Percentiles rank a stretch among this genome's conserved stretches.
Evolutionary conservation across 2,888 invertebrate genomes (phyloP).

Genomic region (Hemicrepidius hirtus): DNA sequence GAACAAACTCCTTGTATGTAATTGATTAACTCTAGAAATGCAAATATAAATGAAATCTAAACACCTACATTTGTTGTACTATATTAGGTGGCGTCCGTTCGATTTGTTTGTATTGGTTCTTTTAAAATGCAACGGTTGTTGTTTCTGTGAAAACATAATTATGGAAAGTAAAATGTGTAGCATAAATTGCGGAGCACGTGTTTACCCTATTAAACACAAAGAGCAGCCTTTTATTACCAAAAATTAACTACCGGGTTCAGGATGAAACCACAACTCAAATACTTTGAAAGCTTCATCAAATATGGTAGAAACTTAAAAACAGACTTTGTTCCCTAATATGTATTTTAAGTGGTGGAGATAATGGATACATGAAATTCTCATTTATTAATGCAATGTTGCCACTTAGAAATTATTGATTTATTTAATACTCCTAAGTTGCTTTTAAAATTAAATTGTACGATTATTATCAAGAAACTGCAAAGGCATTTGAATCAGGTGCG

Average conservation of each 20-base stretch:
- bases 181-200: too few species aligned
- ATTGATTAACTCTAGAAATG: constrained; percentile 4
- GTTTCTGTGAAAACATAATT: too few species aligned
- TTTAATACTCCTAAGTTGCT: not conserved
- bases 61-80: not conserved
- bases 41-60: constrained; percentile 1
- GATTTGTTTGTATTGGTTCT: too few species aligned
- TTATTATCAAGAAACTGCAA: constrained; percentile 20
- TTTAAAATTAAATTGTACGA: not conserved
- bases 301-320: not conserved
- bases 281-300: not conserved
- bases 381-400: too few species aligned
- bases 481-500: constrained; percentile 18
- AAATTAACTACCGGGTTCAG: too few species aligned
- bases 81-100: not conserved
- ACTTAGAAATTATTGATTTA: not conserved
- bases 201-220: too few species aligned
- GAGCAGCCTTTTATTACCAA: too few species aligned
- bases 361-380: too few species aligned
- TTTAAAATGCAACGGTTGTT: too few species aligned
- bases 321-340: not conserved
- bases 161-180: too few species aligned
- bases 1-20: constrained; percentile 7
- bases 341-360: too few species aligned
- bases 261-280: too few species aligned